Percentiles rank a stretch among this genome's conserved stretches.
phyloP scores from a whole-genome alignment of 2,797 vertebrate genomes.

The Aphelocoma californica region DNA sequence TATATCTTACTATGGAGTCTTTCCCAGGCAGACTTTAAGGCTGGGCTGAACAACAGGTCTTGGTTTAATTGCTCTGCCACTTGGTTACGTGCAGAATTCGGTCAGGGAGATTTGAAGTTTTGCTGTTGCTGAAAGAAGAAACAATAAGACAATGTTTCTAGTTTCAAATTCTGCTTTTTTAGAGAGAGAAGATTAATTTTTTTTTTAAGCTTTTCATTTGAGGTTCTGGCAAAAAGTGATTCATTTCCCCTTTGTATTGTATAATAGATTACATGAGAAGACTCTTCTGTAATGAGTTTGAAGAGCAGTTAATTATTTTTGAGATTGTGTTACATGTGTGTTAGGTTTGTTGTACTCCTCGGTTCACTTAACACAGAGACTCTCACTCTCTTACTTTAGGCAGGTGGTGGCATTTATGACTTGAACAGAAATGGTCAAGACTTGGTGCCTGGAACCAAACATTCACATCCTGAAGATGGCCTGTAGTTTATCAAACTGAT shows the following conservation, averaged over 20 bases:
- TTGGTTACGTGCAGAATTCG: background rate
- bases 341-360: background rate
- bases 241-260: conserved; percentile 46
- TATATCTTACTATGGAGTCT: background rate
- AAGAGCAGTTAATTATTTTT: conserved; percentile 59
- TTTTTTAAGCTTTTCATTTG: conserved; percentile 11
- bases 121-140: background rate
- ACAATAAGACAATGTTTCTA: background rate
- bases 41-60: background rate
- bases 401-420: background rate
- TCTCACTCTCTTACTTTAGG: background rate
- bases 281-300: conserved; percentile 52
- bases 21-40: background rate
- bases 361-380: background rate
- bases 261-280: conserved; percentile 49
- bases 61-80: background rate
- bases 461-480: background rate
- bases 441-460: background rate
- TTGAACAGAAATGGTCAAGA: background rate
- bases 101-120: background rate
- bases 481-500: background rate
- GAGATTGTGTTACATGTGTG: conserved; percentile 6
- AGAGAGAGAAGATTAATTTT: background rate
- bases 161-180: background rate
- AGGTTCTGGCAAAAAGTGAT: conserved; percentile 2